Conservation (phyloP, 2,113 vertebrate genomes). For the Tenebrosternarchus preto region DNA sequence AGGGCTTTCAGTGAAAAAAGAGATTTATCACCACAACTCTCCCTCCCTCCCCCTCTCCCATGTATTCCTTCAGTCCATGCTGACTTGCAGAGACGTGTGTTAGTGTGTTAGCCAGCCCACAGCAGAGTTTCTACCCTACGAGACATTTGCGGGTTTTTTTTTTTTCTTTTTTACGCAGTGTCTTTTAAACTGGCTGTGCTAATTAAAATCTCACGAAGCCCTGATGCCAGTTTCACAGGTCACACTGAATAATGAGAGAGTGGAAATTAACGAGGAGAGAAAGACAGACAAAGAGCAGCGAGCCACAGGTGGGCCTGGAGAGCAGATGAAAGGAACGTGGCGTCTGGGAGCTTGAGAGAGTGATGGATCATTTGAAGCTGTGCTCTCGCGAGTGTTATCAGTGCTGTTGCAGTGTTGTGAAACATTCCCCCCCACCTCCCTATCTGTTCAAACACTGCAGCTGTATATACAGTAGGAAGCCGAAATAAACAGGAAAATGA, state of each 20-base stretch:
- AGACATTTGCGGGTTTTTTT: neutral
- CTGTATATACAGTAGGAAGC: neutral
- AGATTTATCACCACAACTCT: constrained; percentile 23
- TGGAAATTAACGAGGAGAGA: constrained; percentile 41
- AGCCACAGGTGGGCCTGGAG: constrained; percentile 6
- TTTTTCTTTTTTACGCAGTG: neutral
- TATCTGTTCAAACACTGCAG: neutral
- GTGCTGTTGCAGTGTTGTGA: neutral
- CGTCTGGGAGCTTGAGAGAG: constrained; percentile 10
- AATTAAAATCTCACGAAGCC: constrained; percentile 35
- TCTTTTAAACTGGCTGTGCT: constrained; percentile 29
- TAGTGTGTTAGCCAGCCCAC: constrained; percentile 6
- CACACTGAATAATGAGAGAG: constrained; percentile 1
- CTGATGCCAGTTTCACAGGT: constrained; percentile 1
- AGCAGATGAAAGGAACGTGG: constrained; percentile 10
- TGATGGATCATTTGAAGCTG: constrained; percentile 18
- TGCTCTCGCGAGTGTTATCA: constrained; percentile 16
- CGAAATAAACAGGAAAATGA: neutral
- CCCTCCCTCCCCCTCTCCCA: constrained; percentile 11
- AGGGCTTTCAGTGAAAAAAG: constrained; percentile 38
- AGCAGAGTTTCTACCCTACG: neutral
- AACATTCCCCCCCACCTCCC: neutral
- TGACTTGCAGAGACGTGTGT: constrained; percentile 5
- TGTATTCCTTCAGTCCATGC: constrained; percentile 23
- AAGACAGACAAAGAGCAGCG: constrained; percentile 15